A percentile compares a stretch with the other conserved stretches of the same genome.
phyloP scores from a whole-genome alignment of 2,113 vertebrate genomes.

The Misgurnus mizolepis region DNA sequence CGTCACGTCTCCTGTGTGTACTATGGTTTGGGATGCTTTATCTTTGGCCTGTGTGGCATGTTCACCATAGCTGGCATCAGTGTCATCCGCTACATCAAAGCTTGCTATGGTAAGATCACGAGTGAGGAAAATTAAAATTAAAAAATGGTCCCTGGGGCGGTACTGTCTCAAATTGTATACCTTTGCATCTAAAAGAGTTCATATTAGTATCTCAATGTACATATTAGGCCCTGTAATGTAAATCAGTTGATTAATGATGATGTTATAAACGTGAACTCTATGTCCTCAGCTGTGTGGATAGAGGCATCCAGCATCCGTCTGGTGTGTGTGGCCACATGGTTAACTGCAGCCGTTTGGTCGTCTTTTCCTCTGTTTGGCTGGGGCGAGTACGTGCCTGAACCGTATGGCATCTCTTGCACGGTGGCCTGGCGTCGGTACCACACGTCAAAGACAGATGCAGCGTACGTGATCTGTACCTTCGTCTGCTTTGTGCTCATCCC shows the following conservation, averaged over 20 bases:
- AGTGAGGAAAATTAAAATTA: constrained; percentile 47
- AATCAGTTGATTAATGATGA: neutral
- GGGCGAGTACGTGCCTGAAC: constrained; percentile 71
- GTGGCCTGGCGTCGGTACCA: constrained; percentile 70
- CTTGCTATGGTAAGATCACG: constrained; percentile 59
- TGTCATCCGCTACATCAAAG: constrained; percentile 67
- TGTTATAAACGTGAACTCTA: neutral
- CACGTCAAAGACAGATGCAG: constrained; percentile 65
- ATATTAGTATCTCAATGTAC: too few relatives aligned
- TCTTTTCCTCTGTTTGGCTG: constrained; percentile 70
- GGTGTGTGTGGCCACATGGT: constrained; percentile 61
- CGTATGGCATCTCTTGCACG: constrained; percentile 72
- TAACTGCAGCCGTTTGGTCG: constrained; percentile 64
- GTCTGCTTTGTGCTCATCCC: constrained; percentile 65
- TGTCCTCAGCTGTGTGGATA: constrained; percentile 58
- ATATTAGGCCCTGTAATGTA: too few relatives aligned
- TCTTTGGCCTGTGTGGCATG: constrained; percentile 71
- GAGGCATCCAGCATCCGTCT: constrained; percentile 56
- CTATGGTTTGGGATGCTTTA: constrained; percentile 69
- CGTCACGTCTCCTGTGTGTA: constrained; percentile 60
- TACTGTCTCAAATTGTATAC: too few relatives aligned
- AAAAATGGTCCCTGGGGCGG: too few relatives aligned
- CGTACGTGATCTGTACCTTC: constrained; percentile 72
- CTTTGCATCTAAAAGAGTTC: too few relatives aligned
- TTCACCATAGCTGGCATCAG: constrained; percentile 71